These are phyloP conservation scores for Typhlomys cinereus DNA, from an alignment of 2,113 vertebrate genomes.

Conservation along the genomic window DNA sequence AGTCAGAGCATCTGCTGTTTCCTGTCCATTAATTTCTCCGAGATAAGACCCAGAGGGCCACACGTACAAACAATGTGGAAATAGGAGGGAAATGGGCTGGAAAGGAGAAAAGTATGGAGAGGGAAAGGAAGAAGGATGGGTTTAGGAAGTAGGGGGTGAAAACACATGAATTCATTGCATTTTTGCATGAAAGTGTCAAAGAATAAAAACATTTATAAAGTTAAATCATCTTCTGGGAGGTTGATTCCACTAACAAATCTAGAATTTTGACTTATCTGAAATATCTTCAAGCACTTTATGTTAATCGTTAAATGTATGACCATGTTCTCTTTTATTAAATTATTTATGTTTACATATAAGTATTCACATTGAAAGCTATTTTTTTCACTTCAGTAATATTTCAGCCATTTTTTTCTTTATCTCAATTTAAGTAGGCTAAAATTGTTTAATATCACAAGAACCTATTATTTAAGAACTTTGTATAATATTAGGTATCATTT, in stretches of 20 bases:
- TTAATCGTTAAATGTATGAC: background rate
- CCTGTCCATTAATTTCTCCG: too few relatives aligned
- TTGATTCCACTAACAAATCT: background rate
- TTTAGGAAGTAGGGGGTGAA: too few relatives aligned
- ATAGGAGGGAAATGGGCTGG: too few relatives aligned
- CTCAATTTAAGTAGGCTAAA: background rate
- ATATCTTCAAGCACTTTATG: slow-evolving; percentile 11
- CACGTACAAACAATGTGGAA: too few relatives aligned
- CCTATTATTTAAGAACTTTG: background rate
- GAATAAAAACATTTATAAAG: too few relatives aligned
- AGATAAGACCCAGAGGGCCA: too few relatives aligned
- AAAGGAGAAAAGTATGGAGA: too few relatives aligned
- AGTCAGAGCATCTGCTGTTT: background rate
- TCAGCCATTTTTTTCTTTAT: background rate
- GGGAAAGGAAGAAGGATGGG: too few relatives aligned
- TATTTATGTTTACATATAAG: background rate
- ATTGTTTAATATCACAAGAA: background rate
- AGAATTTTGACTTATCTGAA: slow-evolving; percentile 21
- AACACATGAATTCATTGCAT: too few relatives aligned
- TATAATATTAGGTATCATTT: background rate
- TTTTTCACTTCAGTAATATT: background rate
- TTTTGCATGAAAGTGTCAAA: too few relatives aligned
- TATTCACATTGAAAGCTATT: background rate
- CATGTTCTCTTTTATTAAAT: background rate
- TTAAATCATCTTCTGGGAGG: background rate